These are phyloP conservation scores for Gallinago stenura DNA, from an alignment of 2,797 vertebrate species.

Conservation along the genomic window DNA sequence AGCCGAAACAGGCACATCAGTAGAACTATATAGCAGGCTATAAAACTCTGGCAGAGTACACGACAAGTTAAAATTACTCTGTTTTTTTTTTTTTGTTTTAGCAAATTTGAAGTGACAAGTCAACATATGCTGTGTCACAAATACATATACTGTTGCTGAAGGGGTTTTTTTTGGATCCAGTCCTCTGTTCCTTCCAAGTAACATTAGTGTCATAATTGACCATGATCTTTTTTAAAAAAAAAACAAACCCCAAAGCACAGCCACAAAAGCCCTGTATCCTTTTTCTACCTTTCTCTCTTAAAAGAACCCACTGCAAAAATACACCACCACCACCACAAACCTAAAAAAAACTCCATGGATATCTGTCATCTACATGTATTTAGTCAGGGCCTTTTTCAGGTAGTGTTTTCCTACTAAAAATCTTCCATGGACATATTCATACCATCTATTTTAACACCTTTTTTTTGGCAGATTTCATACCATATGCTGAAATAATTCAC, in stretches of 20 bases:
- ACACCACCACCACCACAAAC: background rate
- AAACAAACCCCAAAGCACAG: background rate
- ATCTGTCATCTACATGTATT: background rate
- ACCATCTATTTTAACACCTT: background rate
- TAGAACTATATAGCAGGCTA: background rate
- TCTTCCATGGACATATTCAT: background rate
- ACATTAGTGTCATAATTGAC: background rate
- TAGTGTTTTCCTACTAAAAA: background rate
- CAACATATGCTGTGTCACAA: slow-evolving; percentile 36
- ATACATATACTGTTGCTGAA: background rate
- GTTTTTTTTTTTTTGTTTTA: background rate
- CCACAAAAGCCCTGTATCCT: background rate
- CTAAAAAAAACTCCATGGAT: background rate
- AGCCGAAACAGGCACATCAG: background rate
- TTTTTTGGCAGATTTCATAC: background rate
- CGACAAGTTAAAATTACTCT: background rate
- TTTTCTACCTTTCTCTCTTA: background rate
- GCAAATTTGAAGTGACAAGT: slow-evolving; percentile 17
- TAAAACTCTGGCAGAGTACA: background rate
- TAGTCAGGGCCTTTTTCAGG: background rate
- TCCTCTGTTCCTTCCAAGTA: background rate
- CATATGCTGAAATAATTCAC: background rate
- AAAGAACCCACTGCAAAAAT: background rate
- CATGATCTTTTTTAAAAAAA: background rate
- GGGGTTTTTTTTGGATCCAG: background rate